Percentiles rank a stretch among this genome's conserved stretches.
phyloP scores from a whole-genome alignment of 2,113 vertebrate species.

The Gila orcuttii region DNA sequence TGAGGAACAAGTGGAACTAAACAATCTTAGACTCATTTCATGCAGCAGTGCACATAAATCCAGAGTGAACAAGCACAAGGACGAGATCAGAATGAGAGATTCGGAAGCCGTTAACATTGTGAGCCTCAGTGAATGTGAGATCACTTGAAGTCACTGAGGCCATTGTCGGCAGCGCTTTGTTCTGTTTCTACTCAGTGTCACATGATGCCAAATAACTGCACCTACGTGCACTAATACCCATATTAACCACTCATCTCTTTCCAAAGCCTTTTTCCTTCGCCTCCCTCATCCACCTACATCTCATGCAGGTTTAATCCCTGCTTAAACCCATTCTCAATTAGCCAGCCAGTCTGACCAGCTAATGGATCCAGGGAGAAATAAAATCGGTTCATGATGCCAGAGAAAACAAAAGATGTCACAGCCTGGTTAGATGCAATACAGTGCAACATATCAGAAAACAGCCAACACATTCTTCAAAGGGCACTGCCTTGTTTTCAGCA shows the following conservation, averaged over 20 bases:
- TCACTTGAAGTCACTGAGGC: constrained; percentile 1
- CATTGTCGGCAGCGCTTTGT: constrained; percentile 13
- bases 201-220: constrained; percentile 63
- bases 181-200: constrained; percentile 63
- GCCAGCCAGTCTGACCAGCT: constrained; percentile 64
- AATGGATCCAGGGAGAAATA: constrained; percentile 16
- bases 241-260: constrained; percentile 68
- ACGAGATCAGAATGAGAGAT: constrained; percentile 20
- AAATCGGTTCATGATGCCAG: not conserved
- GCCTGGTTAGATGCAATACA: not conserved
- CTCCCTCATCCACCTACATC: constrained; percentile 69
- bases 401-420: constrained; percentile 1
- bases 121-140: constrained; percentile 19
- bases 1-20: constrained; percentile 20
- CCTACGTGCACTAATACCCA: constrained; percentile 72
- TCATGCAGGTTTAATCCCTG: constrained; percentile 72
- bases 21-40: constrained; percentile 28
- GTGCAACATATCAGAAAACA: constrained; percentile 8
- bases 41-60: constrained; percentile 30
- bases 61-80: not conserved
- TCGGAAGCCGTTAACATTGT: constrained; percentile 33
- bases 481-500: not conserved
- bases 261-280: constrained; percentile 72
- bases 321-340: constrained; percentile 76
- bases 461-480: not conserved